Percentiles rank a stretch among this genome's conserved stretches.
These are phyloP conservation scores for Hylyphantes graminicola DNA, from an alignment of 1,140 invertebrate species.

Conservation along the genomic window DNA sequence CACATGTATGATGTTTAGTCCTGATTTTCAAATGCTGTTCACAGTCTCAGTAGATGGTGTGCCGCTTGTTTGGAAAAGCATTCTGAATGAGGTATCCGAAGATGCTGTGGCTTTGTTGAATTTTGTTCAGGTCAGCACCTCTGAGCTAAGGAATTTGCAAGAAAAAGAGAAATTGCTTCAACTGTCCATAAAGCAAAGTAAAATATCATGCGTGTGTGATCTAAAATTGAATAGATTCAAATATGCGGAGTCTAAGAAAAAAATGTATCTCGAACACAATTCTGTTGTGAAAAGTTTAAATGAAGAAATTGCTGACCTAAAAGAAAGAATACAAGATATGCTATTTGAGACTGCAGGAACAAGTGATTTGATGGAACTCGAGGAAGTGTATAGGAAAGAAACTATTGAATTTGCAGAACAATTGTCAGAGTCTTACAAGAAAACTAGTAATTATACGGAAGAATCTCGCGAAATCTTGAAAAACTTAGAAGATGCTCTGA, in stretches of 20 bases:
- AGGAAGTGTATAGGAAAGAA: neutral
- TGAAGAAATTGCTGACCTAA: constrained; percentile 1
- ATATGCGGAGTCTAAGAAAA: neutral
- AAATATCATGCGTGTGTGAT: constrained; percentile 5
- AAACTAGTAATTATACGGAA: neutral
- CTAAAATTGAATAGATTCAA: neutral
- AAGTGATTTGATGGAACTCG: neutral
- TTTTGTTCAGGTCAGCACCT: neutral
- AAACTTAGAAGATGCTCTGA: constrained; percentile 1
- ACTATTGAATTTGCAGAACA: neutral
- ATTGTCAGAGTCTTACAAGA: neutral
- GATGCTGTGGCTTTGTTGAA: neutral
- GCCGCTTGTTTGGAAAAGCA: constrained; percentile 14
- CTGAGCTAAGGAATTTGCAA: neutral
- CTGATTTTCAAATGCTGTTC: neutral
- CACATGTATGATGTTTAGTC: constrained; percentile 6
- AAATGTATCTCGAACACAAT: neutral
- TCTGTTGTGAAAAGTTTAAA: neutral
- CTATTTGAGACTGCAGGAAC: neutral
- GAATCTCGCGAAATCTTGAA: neutral
- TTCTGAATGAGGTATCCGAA: neutral
- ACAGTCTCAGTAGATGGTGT: constrained; percentile 1
- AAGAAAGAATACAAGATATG: neutral
- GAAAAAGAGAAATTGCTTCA: neutral
- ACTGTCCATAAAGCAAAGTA: constrained; percentile 9